Evolutionary conservation across 2,888 invertebrate genomes (phyloP).

Genomic region (Hyposoter dolosus): DNA sequence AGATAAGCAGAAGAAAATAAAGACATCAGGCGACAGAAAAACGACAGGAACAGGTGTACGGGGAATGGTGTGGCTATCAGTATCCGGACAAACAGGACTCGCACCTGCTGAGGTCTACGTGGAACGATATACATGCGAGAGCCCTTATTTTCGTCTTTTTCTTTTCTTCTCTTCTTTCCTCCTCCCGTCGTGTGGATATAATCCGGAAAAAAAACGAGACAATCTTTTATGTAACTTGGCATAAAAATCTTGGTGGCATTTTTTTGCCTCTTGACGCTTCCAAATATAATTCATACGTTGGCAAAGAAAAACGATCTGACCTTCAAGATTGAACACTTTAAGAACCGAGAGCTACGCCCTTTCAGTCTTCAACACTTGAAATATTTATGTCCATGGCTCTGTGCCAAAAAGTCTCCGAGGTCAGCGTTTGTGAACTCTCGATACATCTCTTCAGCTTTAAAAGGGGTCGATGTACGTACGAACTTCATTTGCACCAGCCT

Average conservation of each 20-base stretch:
- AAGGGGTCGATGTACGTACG: slow-evolving; percentile 3
- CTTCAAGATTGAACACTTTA: background rate
- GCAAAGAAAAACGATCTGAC: background rate
- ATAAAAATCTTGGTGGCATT: slow-evolving; percentile 24
- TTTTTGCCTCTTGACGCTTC: slow-evolving; percentile 23
- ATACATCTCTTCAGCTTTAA: slow-evolving; percentile 13
- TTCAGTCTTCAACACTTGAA: background rate
- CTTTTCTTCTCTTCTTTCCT: background rate
- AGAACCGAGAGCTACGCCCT: background rate
- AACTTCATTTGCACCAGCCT: slow-evolving; percentile 25
- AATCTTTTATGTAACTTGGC: slow-evolving; percentile 49
- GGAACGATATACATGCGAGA: slow-evolving; percentile 50
- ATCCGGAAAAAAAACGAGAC: slow-evolving; percentile 66
- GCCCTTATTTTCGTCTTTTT: background rate
- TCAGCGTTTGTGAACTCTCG: background rate
- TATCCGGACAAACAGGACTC: slow-evolving; percentile 60
- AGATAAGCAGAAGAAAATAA: slow-evolving; percentile 28
- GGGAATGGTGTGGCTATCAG: slow-evolving; percentile 58
- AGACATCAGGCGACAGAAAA: background rate
- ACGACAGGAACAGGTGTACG: slow-evolving; percentile 22
- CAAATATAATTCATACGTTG: slow-evolving; percentile 6
- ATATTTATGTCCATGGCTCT: slow-evolving; percentile 8
- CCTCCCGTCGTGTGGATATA: slow-evolving; percentile 28
- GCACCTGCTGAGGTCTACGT: slow-evolving; percentile 55
- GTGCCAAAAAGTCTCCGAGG: slow-evolving; percentile 2